Conservation (phyloP, 2,113 vertebrate species). For the Thamnaconus septentrionalis region DNA sequence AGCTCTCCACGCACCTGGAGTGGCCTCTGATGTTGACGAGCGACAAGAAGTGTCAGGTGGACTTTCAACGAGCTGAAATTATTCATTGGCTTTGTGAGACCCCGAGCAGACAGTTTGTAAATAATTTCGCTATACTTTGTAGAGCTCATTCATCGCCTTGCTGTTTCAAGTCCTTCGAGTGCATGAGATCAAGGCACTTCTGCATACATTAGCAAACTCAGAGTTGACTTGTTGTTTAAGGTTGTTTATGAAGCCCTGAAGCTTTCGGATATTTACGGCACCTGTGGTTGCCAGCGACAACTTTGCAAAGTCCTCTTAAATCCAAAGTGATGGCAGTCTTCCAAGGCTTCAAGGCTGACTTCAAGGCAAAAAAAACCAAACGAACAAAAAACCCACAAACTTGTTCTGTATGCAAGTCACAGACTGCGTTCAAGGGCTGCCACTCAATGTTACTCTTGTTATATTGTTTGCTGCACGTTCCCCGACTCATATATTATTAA, state of each 20-base stretch:
- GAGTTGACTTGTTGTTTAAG: slow-evolving; percentile 29
- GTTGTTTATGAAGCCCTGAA: slow-evolving; percentile 31
- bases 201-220: slow-evolving; percentile 38
- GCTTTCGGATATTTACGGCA: slow-evolving; percentile 21
- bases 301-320: slow-evolving; percentile 27
- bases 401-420: slow-evolving; percentile 17
- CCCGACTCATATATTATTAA: slow-evolving; percentile 2
- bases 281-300: slow-evolving; percentile 23
- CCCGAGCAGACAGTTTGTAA: slow-evolving; percentile 14
- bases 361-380: too few relatives aligned
- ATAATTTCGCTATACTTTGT: slow-evolving; percentile 12
- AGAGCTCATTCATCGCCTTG: slow-evolving; percentile 9
- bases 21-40: neutral
- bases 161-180: slow-evolving; percentile 15
- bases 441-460: slow-evolving; percentile 6
- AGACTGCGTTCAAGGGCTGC: slow-evolving; percentile 21
- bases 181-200: slow-evolving; percentile 28
- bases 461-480: slow-evolving; percentile 24
- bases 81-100: slow-evolving; percentile 17
- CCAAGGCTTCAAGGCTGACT: slow-evolving; percentile 9
- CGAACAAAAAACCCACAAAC: slow-evolving; percentile 19
- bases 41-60: neutral
- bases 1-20: neutral
- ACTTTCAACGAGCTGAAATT: neutral
- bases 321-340: slow-evolving; percentile 43